Conservation (phyloP, 1,140 invertebrate genomes). For the Polyergus mexicanus region DNA sequence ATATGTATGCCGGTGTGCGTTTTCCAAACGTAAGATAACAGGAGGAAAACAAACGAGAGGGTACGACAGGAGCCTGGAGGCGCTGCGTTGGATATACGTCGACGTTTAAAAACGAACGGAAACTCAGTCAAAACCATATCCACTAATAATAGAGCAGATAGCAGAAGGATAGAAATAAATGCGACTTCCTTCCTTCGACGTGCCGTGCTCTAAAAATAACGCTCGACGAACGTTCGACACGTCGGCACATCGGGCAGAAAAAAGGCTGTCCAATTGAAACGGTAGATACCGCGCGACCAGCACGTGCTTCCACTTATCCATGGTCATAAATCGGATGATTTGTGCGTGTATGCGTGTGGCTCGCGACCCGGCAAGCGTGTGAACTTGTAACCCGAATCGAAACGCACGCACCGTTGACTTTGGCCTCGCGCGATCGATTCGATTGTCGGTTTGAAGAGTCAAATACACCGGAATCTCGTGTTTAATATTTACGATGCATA, state of each 20-base stretch:
- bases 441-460: not conserved
- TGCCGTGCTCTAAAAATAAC: slow-evolving; percentile 72
- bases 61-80: not conserved
- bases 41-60: not conserved
- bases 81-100: slow-evolving; percentile 17
- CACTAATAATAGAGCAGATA: slow-evolving; percentile 78
- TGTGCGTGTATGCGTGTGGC: not conserved
- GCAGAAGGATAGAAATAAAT: slow-evolving; percentile 77
- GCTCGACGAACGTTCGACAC: slow-evolving; percentile 62
- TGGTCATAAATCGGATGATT: slow-evolving; percentile 25
- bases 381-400: slow-evolving; percentile 47
- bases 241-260: not conserved
- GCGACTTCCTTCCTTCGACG: slow-evolving; percentile 75
- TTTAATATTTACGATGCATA: not conserved
- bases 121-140: slow-evolving; percentile 65
- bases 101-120: slow-evolving; percentile 72
- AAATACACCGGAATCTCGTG: too few species aligned
- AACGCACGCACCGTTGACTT: not conserved
- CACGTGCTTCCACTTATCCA: slow-evolving; percentile 59
- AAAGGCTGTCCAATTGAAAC: slow-evolving; percentile 63
- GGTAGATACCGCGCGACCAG: slow-evolving; percentile 25
- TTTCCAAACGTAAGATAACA: slow-evolving; percentile 32
- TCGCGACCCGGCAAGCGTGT: slow-evolving; percentile 50
- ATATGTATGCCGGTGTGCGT: slow-evolving; percentile 12
- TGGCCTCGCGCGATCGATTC: not conserved